Conservation (phyloP, 2,113 vertebrate species). For the Thunnus maccoyii region DNA sequence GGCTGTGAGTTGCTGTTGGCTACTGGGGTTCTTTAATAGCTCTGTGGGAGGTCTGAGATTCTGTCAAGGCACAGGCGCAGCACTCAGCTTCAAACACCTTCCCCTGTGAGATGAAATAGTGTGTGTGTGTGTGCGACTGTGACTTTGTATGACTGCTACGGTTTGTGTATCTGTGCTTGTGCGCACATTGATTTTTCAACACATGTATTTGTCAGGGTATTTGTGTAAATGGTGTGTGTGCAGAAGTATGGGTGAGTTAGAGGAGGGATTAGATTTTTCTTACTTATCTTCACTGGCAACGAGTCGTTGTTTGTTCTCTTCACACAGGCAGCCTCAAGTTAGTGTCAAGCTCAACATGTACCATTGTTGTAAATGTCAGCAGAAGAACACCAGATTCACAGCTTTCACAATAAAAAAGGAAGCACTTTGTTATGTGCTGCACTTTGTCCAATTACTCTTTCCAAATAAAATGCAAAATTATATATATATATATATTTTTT, state of each 20-base stretch:
- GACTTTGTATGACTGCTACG: slow-evolving; percentile 2
- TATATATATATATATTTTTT: too few species aligned
- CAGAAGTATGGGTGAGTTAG: background rate
- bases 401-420: slow-evolving; percentile 20
- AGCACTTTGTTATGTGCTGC: background rate
- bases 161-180: background rate
- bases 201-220: slow-evolving; percentile 12
- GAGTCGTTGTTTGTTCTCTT: slow-evolving; percentile 7
- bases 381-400: background rate
- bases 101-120: slow-evolving; percentile 27
- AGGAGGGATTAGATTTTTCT: background rate
- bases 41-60: slow-evolving; percentile 66
- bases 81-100: slow-evolving; percentile 63
- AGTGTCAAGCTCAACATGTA: slow-evolving; percentile 1
- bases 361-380: background rate
- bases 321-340: background rate
- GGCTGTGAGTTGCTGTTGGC: slow-evolving; percentile 55
- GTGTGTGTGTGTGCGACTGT: slow-evolving; percentile 3
- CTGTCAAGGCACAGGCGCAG: slow-evolving; percentile 59
- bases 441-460: background rate
- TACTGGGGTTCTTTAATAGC: slow-evolving; percentile 66
- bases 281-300: background rate
- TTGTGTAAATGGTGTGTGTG: slow-evolving; percentile 28
- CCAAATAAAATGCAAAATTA: background rate
- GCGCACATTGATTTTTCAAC: background rate